Conservation (phyloP, 53 echinoderm and acorn worm species). For the Patiria pectinifera region DNA sequence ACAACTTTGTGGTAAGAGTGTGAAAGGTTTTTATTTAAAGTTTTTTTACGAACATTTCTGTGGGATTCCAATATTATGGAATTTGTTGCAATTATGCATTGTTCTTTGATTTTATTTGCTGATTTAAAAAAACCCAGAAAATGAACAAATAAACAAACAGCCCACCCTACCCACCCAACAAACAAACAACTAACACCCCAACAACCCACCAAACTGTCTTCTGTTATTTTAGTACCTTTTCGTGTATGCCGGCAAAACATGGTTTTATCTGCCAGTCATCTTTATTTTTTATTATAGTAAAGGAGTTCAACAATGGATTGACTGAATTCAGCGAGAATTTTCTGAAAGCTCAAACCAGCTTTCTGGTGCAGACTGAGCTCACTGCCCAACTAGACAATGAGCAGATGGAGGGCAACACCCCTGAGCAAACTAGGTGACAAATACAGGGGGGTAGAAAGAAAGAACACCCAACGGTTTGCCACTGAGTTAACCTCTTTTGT, state of each 20-base stretch:
- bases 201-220: background rate
- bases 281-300: slow-evolving; percentile 18
- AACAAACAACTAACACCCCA: no score
- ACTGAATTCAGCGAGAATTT: slow-evolving; percentile 28
- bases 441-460: background rate
- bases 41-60: no score
- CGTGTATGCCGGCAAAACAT: background rate
- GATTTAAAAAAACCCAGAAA: no score
- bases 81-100: no score
- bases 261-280: background rate
- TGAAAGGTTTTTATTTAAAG: background rate
- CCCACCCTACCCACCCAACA: no score
- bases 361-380: slow-evolving; percentile 28
- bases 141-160: no score
- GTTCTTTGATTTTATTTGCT: no score
- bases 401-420: background rate
- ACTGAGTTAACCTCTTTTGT: no score
- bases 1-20: slow-evolving; percentile 52
- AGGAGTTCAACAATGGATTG: slow-evolving; percentile 34
- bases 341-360: slow-evolving; percentile 23
- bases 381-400: background rate
- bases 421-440: slow-evolving; percentile 32
- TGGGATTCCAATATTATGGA: background rate
- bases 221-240: background rate
- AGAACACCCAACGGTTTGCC: background rate